Conservation (phyloP, 2,888 invertebrate genomes). For the Leptothorax acervorum region DNA sequence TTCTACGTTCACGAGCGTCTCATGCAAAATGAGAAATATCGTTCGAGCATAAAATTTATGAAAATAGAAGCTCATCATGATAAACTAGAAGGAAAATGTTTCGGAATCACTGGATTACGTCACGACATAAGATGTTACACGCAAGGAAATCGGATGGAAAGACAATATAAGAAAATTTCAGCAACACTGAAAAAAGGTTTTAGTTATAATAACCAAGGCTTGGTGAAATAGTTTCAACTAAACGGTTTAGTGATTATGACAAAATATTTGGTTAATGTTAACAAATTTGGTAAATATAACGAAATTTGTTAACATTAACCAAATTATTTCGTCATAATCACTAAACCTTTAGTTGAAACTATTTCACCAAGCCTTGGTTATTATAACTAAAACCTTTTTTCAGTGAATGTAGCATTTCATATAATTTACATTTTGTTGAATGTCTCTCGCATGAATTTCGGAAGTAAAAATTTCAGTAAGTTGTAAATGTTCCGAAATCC, state of each 20-base stretch:
- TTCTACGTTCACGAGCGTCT: conserved; percentile 1
- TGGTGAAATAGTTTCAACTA: too few species aligned
- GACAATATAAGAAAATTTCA: neutral
- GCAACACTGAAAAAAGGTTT: too few species aligned
- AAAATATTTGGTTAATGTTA: too few species aligned
- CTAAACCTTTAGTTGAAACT: too few species aligned
- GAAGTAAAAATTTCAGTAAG: conserved; percentile 11
- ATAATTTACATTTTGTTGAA: conserved; percentile 22
- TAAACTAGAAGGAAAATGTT: conserved; percentile 32
- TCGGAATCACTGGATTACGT: conserved; percentile 1
- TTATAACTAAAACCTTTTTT: too few species aligned
- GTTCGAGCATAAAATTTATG: conserved; percentile 32
- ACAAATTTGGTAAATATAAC: too few species aligned
- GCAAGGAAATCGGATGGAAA: neutral
- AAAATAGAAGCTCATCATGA: conserved; percentile 23
- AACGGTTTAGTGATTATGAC: too few species aligned
- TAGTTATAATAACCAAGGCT: too few species aligned
- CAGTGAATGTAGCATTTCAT: neutral
- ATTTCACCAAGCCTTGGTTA: too few species aligned
- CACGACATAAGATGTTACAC: conserved; percentile 3
- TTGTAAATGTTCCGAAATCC: neutral
- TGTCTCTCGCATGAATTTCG: neutral
- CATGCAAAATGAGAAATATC: conserved; percentile 20
- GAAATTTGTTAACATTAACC: too few species aligned
- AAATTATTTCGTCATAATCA: too few species aligned